Base-by-base conservation (phyloP, 2,888 invertebrate genomes). In the Poecilus cupreus region DNA sequence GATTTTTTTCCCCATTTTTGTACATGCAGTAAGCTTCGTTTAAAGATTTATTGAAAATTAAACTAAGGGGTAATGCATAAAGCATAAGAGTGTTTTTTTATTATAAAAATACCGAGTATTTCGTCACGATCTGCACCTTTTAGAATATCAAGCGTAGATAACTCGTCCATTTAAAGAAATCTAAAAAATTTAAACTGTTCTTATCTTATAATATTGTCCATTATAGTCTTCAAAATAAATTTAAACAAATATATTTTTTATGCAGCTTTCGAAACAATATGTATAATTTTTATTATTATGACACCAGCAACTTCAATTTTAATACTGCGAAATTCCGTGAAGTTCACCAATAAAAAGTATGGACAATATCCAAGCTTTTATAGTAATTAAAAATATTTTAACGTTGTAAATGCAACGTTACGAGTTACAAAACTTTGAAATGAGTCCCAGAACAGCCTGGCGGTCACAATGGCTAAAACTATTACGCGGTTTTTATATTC, bases 401-500 rank as follows among this genome's bases (percentile, higher is more conserved):
- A 22, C 22, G 54, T 54, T 54, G 20, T 54, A 54, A 54, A 54
- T 20, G 22, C 54, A 54, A 54, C 54, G 20, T 54, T 54, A 68
- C 64, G 37, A 68, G 64, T 22, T 37, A 22, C 37, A 68, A 37
- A 68, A 60, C 26, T 60, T 60, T 60, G 60, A 60, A 60, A 60
- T 13, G 60, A 32, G 60, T 8, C 60, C 32, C 22, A 60, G 11
- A 60, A 24, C 24, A 60, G 26, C 60, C 24, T 11, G 10, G 13
- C 22, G n/a, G 60, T 13, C 32, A 51, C 51, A 51, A 32, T 18
- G 22, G 22, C 18, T 37, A 18, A 68, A 32, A 68, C 64, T 68
- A 68, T 68, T 68, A 68, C 16, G n/a, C 26, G 18, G 18, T 22
- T 60, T 60, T 60, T 60, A 60, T 60, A 26, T 5, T 24, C 60